Evolutionary conservation across 2,888 invertebrate genomes (phyloP).

Genomic region (Neoascia interrupta): DNA sequence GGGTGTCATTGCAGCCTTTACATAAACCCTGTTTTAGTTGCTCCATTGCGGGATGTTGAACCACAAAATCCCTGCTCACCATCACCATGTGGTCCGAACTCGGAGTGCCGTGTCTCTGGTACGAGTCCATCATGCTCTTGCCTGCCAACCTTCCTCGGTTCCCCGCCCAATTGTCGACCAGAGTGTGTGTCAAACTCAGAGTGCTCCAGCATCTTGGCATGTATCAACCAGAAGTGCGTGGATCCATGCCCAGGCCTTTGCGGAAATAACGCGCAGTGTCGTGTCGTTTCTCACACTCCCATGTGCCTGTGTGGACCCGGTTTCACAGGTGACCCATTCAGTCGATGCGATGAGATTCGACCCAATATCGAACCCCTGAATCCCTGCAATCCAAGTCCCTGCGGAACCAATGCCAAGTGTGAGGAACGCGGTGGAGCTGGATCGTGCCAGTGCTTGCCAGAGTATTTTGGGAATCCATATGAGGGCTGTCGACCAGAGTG

Average conservation of each 20-base stretch:
- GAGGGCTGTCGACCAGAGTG: conserved; percentile 87
- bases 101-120: conserved; percentile 82
- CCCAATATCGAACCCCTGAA: conserved; percentile 79
- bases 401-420: conserved; percentile 86
- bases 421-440: conserved; percentile 86
- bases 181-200: conserved; percentile 85
- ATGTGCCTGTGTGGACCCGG: conserved; percentile 82
- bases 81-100: conserved; percentile 87
- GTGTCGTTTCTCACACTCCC: conserved; percentile 82
- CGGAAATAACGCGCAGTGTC: conserved; percentile 82
- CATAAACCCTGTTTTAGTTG: conserved; percentile 38
- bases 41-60: conserved; percentile 72
- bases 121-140: conserved; percentile 82
- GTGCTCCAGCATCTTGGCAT: conserved; percentile 82
- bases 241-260: conserved; percentile 84
- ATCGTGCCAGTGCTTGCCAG: conserved; percentile 86
- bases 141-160: conserved; percentile 82
- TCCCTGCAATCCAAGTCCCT: conserved; percentile 81
- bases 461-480: conserved; percentile 89
- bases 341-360: conserved; percentile 77
- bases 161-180: conserved; percentile 84
- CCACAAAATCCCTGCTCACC: conserved; percentile 82
- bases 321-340: conserved; percentile 83
- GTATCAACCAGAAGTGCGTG: conserved; percentile 81
- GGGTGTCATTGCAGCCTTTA: too few relatives aligned